These are phyloP conservation scores for Dicrurus megarhynchus DNA, from an alignment of 2,113 vertebrate genomes.

Conservation along the genomic window DNA sequence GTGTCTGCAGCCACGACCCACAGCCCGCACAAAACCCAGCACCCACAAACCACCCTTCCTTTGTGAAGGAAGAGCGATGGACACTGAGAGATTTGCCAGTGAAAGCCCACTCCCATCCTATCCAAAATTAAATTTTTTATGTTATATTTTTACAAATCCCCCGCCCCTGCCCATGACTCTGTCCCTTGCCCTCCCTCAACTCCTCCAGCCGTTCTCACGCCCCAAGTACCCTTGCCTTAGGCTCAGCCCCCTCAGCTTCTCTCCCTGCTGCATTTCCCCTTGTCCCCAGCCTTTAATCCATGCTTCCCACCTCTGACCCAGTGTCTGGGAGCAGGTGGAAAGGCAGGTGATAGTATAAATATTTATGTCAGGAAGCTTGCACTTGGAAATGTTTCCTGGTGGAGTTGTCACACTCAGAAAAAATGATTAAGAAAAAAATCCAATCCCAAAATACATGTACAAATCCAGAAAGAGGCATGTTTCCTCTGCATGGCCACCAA, in stretches of 20 bases:
- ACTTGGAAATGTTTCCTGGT: background rate
- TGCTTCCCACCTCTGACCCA: background rate
- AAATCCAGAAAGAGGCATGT: background rate
- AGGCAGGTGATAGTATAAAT: background rate
- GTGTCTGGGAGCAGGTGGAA: background rate
- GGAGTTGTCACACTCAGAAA: background rate
- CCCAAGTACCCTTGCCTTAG: background rate
- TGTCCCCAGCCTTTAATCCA: background rate
- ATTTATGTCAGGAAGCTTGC: background rate
- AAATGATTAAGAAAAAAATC: background rate
- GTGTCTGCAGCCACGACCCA: fast-evolving
- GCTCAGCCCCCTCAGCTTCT: background rate
- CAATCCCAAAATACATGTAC: background rate
- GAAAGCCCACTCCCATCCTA: background rate
- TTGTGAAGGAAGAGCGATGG: background rate
- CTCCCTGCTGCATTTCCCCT: background rate
- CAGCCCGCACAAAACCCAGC: background rate
- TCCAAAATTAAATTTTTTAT: background rate
- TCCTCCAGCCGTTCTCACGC: background rate
- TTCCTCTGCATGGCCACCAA: background rate
- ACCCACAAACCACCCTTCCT: background rate
- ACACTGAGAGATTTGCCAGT: background rate
- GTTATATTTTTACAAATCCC: background rate
- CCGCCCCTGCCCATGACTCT: background rate
- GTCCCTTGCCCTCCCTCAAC: background rate